These are phyloP conservation scores for Drosophila pruinosa DNA, from an alignment of 1,140 invertebrate species.

Conservation along the genomic window DNA sequence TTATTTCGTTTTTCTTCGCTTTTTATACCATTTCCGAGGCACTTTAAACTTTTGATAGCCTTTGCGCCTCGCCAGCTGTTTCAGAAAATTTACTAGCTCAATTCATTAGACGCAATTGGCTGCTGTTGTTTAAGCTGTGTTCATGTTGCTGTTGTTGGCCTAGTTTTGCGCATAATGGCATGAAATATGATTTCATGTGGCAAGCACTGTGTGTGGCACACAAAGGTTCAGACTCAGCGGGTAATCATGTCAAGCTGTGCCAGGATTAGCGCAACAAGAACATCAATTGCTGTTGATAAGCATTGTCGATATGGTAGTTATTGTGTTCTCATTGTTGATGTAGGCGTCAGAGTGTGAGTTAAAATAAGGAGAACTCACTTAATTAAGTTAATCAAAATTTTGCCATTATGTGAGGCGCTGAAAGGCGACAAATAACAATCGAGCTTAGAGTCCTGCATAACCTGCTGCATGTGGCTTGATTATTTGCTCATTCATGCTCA, in stretches of 20 bases:
- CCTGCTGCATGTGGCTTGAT: conserved; percentile 41
- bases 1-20: conserved; percentile 33
- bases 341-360: conserved; percentile 14
- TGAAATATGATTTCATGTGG: conserved; percentile 71
- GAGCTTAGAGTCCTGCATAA: conserved; percentile 10
- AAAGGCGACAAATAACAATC: conserved; percentile 21
- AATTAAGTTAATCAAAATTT: conserved; percentile 81
- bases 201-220: conserved; percentile 46
- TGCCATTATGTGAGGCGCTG: conserved; percentile 56
- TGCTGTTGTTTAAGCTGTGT: conserved; percentile 27
- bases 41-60: conserved; percentile 74
- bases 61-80: conserved; percentile 51
- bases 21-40: conserved; percentile 30
- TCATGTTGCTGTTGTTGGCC: conserved; percentile 61
- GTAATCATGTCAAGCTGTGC: conserved; percentile 52
- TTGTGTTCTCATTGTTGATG: conserved; percentile 11
- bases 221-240: conserved; percentile 55
- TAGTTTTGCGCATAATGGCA: conserved; percentile 65
- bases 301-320: conserved; percentile 30
- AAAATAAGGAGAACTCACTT: conserved; percentile 64
- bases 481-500: conserved; percentile 37
- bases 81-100: conserved; percentile 60
- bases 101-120: conserved; percentile 71
- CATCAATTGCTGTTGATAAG: conserved; percentile 52
- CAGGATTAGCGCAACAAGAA: conserved; percentile 41